These are phyloP conservation scores for Hemiscyllium ocellatum DNA, from an alignment of 2,113 vertebrate species.

Conservation along the genomic window DNA sequence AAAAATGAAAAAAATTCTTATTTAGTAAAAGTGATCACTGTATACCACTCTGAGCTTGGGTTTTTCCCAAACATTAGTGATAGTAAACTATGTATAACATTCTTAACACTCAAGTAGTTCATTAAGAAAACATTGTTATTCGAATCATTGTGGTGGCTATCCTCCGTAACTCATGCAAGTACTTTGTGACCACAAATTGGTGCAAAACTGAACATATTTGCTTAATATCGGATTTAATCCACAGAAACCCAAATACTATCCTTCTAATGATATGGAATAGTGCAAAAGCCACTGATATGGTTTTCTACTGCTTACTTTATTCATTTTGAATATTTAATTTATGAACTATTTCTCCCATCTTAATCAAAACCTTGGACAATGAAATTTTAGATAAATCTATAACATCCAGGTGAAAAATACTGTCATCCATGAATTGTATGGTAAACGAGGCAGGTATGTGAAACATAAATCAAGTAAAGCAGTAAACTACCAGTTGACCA, in stretches of 20 bases:
- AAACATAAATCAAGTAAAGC: not conserved
- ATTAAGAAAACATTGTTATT: conserved; percentile 4
- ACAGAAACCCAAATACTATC: not conserved
- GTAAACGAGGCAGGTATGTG: not conserved
- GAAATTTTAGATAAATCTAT: not conserved
- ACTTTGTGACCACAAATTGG: not conserved
- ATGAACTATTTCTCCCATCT: not conserved
- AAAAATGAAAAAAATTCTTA: conserved; percentile 38
- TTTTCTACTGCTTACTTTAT: not conserved
- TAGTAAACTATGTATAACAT: conserved; percentile 34
- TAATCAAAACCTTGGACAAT: not conserved
- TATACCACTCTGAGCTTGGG: conserved; percentile 30
- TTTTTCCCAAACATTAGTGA: conserved; percentile 35
- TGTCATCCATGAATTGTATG: not conserved
- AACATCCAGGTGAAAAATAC: not conserved
- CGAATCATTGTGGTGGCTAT: not conserved
- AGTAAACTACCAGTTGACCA: not conserved
- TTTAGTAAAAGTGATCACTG: conserved; percentile 34
- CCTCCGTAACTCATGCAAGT: not conserved
- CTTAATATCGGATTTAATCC: not conserved
- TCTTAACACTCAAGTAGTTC: not conserved
- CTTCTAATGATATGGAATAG: not conserved
- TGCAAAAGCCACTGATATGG: not conserved
- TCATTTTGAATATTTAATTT: not conserved
- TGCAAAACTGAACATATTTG: not conserved